phyloP scores from a whole-genome alignment of 2,888 invertebrate genomes.

The Ophioninae sp. region DNA sequence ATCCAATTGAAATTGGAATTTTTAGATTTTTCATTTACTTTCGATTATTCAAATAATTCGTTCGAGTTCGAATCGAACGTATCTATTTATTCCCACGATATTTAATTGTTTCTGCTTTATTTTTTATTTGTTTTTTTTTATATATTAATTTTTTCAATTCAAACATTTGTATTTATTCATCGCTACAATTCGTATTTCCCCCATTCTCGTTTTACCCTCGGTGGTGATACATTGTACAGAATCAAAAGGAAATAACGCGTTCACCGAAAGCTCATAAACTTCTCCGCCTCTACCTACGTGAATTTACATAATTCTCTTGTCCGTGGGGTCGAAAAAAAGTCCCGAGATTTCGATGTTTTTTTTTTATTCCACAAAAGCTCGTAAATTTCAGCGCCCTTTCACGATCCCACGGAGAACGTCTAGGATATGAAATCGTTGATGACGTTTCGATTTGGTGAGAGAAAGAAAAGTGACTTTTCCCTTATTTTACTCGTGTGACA shows the following conservation, averaged over 20 bases:
- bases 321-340: slow-evolving; percentile 35
- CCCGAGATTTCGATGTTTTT: neutral
- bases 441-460: slow-evolving; percentile 55
- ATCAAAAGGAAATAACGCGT: neutral
- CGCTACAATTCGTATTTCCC: no score
- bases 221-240: slow-evolving; percentile 19
- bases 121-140: no score
- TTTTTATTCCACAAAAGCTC: slow-evolving; percentile 41
- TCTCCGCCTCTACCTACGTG: slow-evolving; percentile 21
- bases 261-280: slow-evolving; percentile 55
- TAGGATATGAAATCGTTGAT: slow-evolving; percentile 50
- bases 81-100: no score
- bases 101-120: no score
- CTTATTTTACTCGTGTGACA: neutral
- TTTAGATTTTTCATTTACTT: no score
- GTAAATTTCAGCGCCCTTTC: slow-evolving; percentile 52
- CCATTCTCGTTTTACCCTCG: neutral
- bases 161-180: no score
- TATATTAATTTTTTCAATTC: no score
- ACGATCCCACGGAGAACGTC: slow-evolving; percentile 19
- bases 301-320: slow-evolving; percentile 11
- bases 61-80: no score
- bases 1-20: no score
- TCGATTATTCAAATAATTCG: no score
- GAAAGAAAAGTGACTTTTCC: neutral